Conservation (phyloP, 2,797 vertebrate genomes). For the Sitta carolinensis region DNA sequence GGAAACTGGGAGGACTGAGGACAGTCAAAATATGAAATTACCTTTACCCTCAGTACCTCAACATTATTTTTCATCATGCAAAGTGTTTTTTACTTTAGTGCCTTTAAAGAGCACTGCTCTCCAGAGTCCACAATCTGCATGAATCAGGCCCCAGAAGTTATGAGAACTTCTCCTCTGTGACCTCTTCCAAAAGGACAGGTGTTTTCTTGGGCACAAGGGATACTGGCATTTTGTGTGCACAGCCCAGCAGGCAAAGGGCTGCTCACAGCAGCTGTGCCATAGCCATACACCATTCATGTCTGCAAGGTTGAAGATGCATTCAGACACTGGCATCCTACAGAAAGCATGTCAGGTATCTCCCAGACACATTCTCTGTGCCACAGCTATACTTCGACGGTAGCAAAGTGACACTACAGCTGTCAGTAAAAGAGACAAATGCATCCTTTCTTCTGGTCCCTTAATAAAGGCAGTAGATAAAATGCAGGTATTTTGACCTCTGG, state of each 20-base stretch:
- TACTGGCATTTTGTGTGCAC: neutral
- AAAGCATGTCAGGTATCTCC: neutral
- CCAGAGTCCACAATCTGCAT: neutral
- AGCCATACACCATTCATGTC: neutral
- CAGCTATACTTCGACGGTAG: neutral
- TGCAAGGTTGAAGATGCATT: neutral
- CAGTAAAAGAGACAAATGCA: neutral
- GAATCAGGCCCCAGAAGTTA: neutral
- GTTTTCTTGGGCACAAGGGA: neutral
- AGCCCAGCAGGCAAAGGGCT: neutral
- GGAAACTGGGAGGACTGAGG: neutral
- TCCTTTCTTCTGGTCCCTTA: neutral
- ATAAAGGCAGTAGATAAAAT: neutral
- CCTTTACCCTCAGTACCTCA: neutral
- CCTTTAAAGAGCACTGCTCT: neutral
- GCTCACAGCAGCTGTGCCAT: neutral
- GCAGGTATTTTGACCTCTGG: neutral
- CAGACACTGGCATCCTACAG: neutral
- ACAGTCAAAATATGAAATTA: neutral
- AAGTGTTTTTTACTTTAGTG: neutral
- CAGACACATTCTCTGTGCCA: neutral
- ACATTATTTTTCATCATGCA: neutral
- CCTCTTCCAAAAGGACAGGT: neutral
- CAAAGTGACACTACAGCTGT: neutral
- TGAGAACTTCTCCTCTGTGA: neutral